phyloP scores from a whole-genome alignment of 1,140 invertebrate genomes.

The Drosophila ercepeae region DNA sequence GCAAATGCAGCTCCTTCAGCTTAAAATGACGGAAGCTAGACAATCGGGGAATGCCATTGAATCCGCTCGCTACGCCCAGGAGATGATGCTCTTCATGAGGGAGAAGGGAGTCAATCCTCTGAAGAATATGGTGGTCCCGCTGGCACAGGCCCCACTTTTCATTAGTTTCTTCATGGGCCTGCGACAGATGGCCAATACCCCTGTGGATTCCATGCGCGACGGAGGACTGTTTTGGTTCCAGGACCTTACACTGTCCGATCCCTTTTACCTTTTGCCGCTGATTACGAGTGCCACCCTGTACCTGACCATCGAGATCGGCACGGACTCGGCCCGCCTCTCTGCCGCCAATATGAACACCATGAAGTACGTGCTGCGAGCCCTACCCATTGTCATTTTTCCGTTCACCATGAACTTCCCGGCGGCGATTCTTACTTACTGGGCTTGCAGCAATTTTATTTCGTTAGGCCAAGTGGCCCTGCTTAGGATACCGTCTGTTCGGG shows the following conservation, averaged over 20 bases:
- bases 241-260: conserved; percentile 95
- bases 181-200: conserved; percentile 92
- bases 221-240: conserved; percentile 97
- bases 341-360: conserved; percentile 88
- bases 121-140: conserved; percentile 91
- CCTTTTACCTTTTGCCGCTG: conserved; percentile 94
- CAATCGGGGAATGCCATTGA: conserved; percentile 91
- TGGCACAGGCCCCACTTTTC: conserved; percentile 95
- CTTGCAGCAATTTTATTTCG: conserved; percentile 94
- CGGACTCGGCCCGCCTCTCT: conserved; percentile 89
- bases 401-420: conserved; percentile 95
- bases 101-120: conserved; percentile 91
- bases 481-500: conserved; percentile 89
- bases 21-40: conserved; percentile 93
- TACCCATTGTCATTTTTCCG: conserved; percentile 93
- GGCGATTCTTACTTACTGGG: conserved; percentile 96
- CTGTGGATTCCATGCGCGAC: conserved; percentile 93
- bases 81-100: conserved; percentile 92
- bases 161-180: conserved; percentile 95
- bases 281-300: conserved; percentile 92
- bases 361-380: conserved; percentile 89
- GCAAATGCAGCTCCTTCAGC: conserved; percentile 90
- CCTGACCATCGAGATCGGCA: conserved; percentile 92
- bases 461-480: conserved; percentile 90
- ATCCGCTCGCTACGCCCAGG: conserved; percentile 88